Percentiles rank a stretch among this genome's conserved stretches.
phyloP scores from a whole-genome alignment of 2,113 vertebrate species.

The Deroptyus accipitrinus region DNA sequence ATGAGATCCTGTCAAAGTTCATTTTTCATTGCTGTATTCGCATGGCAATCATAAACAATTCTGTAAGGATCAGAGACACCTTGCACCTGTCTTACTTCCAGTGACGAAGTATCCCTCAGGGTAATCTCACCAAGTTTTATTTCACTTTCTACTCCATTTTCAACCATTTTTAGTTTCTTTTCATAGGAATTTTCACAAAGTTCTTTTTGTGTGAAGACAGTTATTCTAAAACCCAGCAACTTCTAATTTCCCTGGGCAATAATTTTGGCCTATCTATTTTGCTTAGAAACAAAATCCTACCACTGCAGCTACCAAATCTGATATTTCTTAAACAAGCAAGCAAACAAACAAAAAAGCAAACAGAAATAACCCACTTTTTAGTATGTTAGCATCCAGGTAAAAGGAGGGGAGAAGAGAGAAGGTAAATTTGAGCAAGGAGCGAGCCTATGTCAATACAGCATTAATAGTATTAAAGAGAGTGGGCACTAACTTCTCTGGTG shows the following conservation, averaged over 20 bases:
- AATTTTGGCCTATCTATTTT: background rate
- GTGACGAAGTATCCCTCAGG: background rate
- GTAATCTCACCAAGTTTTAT: background rate
- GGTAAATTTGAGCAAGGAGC: background rate
- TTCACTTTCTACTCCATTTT: background rate
- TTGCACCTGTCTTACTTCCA: background rate
- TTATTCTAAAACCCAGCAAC: background rate
- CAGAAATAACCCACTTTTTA: background rate
- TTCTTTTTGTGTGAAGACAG: background rate
- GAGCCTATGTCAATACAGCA: background rate
- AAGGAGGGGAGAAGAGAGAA: background rate
- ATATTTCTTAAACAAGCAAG: background rate
- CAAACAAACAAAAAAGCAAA: background rate
- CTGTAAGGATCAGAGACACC: background rate
- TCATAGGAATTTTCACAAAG: background rate
- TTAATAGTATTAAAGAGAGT: background rate
- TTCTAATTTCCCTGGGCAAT: background rate
- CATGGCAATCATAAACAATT: background rate
- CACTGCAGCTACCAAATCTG: background rate
- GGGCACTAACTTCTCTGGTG: background rate
- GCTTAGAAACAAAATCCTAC: background rate
- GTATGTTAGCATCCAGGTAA: background rate
- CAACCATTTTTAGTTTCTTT: background rate
- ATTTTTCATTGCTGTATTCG: background rate
- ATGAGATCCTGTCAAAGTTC: background rate